Evolutionary conservation across 2,888 invertebrate species (phyloP), one percentile per base, ranked within the genome.

Genomic region (Himalopsyche anomala): DNA sequence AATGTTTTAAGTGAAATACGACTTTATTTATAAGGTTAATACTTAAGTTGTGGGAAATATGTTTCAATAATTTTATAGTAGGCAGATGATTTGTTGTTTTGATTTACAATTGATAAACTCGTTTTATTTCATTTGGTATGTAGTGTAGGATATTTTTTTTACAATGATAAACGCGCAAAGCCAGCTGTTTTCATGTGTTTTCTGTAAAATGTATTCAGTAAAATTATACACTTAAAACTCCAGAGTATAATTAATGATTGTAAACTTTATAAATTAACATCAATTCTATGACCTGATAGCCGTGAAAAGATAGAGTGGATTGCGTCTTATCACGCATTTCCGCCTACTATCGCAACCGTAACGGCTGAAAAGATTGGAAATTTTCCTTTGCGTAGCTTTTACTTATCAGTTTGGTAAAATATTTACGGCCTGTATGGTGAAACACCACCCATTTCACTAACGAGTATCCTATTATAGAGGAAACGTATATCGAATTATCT

Each of bases 221-320:
- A 88, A 88, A 87, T 87, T 86, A 88, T 81, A 87, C 86, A 85
- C 82, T 85, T 69, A 42, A 74, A 62, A 19, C 83, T 84, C 81
- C 85, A 74, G 88, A 83, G 84, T 87, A 85, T 88, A 88, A 88
- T 88, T 87, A 88, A 88, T 88, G 87, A 88, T 86, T 87, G 85
- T 82, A 86, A 88, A 88, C 83, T 88, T 88, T 88, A 85, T 86
- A 87, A 88, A 88, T 88, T 86, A 87, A 85, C 87, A 88, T 87
- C 86, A 80, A 87, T 56, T 84, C 84, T 85, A 88, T 88, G 87
- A 87, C 85, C 85, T 74, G 88, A 86, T 88, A 87, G 88, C 88
- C 86, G 85, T 84, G 85, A 87, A 86, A 82, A 88, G 88, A 88
- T 88, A 88, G 86, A 87, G 85, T 87, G 82, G 86, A 88, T 87